A percentile compares a stretch with the other conserved stretches of the same genome.
phyloP scores from a whole-genome alignment of 2,113 vertebrate species.

The Prunella fulvescens region DNA sequence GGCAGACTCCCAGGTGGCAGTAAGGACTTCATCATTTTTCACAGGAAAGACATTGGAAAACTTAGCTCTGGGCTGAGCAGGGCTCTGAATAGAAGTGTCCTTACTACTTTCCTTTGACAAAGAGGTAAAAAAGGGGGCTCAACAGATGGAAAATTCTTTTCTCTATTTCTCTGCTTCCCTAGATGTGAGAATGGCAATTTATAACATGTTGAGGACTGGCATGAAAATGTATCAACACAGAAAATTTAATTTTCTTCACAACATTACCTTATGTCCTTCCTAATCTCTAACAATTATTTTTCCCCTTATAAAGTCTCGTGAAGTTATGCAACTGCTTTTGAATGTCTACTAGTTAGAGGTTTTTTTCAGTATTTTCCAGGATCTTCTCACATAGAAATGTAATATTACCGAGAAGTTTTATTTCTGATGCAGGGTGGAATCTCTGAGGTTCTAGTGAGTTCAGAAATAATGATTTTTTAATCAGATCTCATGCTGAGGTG shows the following conservation, averaged over 20 bases:
- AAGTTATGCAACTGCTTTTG: not conserved
- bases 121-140: not conserved
- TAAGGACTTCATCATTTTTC: not conserved
- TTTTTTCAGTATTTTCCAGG: not conserved
- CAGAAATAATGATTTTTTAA: not conserved
- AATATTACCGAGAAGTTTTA: not conserved
- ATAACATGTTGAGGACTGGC: not conserved
- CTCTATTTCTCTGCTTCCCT: not conserved
- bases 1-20: not conserved
- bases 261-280: not conserved
- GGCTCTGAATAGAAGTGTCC: not conserved
- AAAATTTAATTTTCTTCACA: not conserved
- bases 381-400: not conserved
- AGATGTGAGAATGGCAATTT: not conserved
- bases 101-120: not conserved
- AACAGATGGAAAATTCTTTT: not conserved
- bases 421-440: not conserved
- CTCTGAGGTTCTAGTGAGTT: not conserved
- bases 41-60: not conserved
- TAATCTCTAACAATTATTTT: not conserved
- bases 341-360: not conserved
- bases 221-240: not conserved
- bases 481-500: not conserved
- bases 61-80: fast-evolving
- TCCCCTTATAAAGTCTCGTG: not conserved